A percentile compares a stretch with the other conserved stretches of the same genome.
Conservation (phyloP, 2,113 vertebrate species). For the Leptosomus discolor region DNA sequence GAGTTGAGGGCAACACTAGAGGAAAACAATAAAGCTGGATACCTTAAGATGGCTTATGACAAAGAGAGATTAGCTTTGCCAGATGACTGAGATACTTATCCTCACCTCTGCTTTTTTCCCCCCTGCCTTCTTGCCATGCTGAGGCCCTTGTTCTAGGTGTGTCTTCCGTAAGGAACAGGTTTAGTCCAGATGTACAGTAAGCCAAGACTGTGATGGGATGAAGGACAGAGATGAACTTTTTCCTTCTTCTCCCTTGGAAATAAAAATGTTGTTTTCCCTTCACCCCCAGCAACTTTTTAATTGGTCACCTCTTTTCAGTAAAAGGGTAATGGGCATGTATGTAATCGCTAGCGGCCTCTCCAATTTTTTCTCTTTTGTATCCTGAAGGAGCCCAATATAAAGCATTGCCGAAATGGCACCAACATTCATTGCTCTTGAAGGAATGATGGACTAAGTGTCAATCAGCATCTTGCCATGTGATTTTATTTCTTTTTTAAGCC, state of each 20-base stretch:
- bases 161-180: neutral
- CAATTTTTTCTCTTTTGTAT: neutral
- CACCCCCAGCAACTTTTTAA: neutral
- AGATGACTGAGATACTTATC: neutral
- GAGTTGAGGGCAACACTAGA: neutral
- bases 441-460: neutral
- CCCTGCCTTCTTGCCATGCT: neutral
- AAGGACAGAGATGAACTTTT: neutral
- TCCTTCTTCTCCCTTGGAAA: neutral
- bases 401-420: neutral
- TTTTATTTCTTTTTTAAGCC: neutral
- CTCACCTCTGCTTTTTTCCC: neutral
- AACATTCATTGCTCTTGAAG: neutral
- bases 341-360: neutral
- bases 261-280: neutral
- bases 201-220: neutral
- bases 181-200: neutral
- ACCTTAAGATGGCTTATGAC: neutral
- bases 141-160: neutral
- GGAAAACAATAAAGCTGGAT: neutral
- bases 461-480: neutral
- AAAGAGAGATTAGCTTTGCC: neutral
- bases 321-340: neutral
- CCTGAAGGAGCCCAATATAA: neutral
- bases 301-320: neutral